Base-by-base conservation (phyloP, 2,888 invertebrate genomes). In the Cantharis rustica region DNA sequence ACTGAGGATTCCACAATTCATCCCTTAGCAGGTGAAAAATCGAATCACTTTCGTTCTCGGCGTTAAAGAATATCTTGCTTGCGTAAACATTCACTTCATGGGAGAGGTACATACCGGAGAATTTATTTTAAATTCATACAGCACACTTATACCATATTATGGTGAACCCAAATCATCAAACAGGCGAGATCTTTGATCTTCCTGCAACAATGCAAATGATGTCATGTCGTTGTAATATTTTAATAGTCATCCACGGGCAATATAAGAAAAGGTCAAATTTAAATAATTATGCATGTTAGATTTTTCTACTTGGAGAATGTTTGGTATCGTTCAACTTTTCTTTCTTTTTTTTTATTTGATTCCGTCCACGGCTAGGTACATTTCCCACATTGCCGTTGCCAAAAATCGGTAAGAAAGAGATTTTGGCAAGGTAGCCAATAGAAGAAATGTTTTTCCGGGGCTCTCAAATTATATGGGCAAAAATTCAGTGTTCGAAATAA, bases 1-100 rank as follows among this genome's bases (percentile, higher is more conserved):
- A 72, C 71, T 61, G 66, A 75, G 63, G 75, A 72, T 75, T 72
- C 76, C 61, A 61, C 74, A 64, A 71, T 73, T 74, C 77, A 77
- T 74, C 77, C 77, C 74, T 77, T 69, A 74, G 26, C 77, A 77
- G 77, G 77, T 77, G 77, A 71, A 77, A 77, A 73, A 66, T 68
- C 17, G 47, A 72, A 47, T 47, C n/a, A 47, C 47, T 47, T 47
- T n/a, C 47, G 47, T n/a, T 47, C 47, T 47, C 47, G 47, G 47
- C 47, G 1, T n/a, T n/a, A 47, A 47, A 47, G n/a, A 47, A 47
- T n/a, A 9, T 2, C 4, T 27, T 27, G 47, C 9, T n/a, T 47
- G 13, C 47, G 47, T 47, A 5, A 47, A 47, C 47, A n/a, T 47
- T 47, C 47, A 1, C n/a, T 7, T 47, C 47, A 47, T 47, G 47